phyloP scores from a whole-genome alignment of 1,140 invertebrate species.

The Tetramorium alpestre region DNA sequence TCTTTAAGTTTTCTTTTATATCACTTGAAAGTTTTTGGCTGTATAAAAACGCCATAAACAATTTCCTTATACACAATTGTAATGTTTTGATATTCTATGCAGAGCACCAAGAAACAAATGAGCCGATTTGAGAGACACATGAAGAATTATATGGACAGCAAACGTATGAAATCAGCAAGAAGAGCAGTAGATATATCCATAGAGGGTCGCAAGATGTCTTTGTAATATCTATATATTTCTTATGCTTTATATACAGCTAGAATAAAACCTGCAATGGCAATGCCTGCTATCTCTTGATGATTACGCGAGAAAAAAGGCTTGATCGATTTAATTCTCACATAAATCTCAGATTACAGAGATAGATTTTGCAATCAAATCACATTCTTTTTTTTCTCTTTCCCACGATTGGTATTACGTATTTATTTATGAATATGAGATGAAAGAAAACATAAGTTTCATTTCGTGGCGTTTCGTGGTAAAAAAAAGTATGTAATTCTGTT shows the following conservation, averaged over 20 bases:
- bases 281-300: neutral
- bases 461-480: neutral
- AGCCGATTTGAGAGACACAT: conserved; percentile 96
- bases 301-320: neutral
- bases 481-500: neutral
- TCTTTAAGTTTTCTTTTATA: neutral
- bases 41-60: neutral
- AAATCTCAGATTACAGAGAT: neutral
- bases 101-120: conserved; percentile 93
- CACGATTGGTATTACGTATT: neutral
- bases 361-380: neutral
- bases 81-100: conserved; percentile 73
- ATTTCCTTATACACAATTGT: neutral
- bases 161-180: conserved; percentile 91
- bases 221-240: conserved; percentile 86
- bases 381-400: neutral
- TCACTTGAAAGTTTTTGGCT: neutral
- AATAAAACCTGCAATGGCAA: neutral
- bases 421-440: neutral
- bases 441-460: neutral
- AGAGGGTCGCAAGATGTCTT: conserved; percentile 97
- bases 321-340: neutral
- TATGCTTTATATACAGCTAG: neutral
- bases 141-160: conserved; percentile 95
- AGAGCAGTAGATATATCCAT: conserved; percentile 97